Conservation (phyloP, 2,113 vertebrate genomes). For the Caloenas nicobarica region DNA sequence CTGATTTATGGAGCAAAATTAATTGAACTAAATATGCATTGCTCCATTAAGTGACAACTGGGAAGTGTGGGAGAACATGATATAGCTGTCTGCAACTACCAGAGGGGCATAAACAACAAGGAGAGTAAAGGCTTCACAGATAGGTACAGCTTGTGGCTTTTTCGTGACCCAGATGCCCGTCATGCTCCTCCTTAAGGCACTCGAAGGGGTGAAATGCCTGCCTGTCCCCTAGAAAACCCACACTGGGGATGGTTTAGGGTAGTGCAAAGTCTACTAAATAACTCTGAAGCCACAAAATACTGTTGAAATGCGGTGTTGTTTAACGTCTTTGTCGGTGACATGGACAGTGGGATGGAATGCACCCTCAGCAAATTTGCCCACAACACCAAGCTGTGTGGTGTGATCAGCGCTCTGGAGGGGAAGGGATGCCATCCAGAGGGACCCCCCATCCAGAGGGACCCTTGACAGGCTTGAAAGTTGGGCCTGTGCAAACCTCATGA, state of each 20-base stretch:
- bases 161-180: neutral
- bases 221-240: accelerated
- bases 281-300: neutral
- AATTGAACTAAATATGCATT: constrained; percentile 57
- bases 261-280: neutral
- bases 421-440: no score
- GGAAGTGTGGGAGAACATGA: neutral
- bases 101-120: neutral
- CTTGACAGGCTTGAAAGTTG: no score
- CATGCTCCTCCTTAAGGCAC: neutral
- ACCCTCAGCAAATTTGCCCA: no score
- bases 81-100: neutral
- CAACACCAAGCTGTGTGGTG: no score
- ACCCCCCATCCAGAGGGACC: no score
- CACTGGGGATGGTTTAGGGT: no score
- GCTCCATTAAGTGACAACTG: constrained; percentile 2
- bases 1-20: constrained; percentile 59
- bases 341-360: no score
- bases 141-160: neutral
- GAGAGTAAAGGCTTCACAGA: neutral
- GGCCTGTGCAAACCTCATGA: no score
- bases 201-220: neutral
- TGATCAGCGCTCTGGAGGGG: no score
- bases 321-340: no score
- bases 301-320: neutral